Evolutionary conservation across 2,113 vertebrate genomes (phyloP).

Genomic region (Alosa alosa): DNA sequence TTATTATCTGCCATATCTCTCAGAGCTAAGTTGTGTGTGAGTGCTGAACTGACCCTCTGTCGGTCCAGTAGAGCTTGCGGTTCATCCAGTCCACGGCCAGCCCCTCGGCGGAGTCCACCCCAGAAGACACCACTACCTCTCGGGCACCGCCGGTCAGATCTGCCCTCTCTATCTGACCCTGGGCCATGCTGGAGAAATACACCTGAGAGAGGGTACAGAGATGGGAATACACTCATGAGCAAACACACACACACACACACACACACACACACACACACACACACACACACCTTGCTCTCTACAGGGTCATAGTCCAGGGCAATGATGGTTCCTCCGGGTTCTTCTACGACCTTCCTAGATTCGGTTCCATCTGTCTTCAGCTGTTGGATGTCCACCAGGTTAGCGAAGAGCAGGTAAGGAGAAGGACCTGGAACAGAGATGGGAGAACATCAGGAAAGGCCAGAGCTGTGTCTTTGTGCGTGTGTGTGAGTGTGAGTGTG

Average conservation of each 20-base stretch:
- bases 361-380: slow-evolving; percentile 78
- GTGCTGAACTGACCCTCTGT: slow-evolving; percentile 73
- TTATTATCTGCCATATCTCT: not conserved
- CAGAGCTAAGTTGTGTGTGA: not conserved
- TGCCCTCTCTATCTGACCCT: slow-evolving; percentile 82
- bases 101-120: slow-evolving; percentile 73
- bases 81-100: slow-evolving; percentile 88
- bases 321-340: slow-evolving; percentile 80
- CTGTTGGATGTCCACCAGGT: slow-evolving; percentile 76
- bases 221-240: not conserved
- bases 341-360: slow-evolving; percentile 73
- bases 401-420: slow-evolving; percentile 83
- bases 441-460: not conserved
- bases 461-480: slow-evolving; percentile 21
- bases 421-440: slow-evolving; percentile 72
- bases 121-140: slow-evolving; percentile 72
- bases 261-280: not conserved
- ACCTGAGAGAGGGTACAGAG: slow-evolving; percentile 64
- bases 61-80: slow-evolving; percentile 89
- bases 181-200: slow-evolving; percentile 80
- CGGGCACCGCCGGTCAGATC: slow-evolving; percentile 77
- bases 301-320: slow-evolving; percentile 89
- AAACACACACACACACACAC: not conserved
- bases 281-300: slow-evolving; percentile 78
- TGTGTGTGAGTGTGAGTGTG: not conserved